phyloP scores from a whole-genome alignment of 2,888 invertebrate genomes.

The Drosophila picticornis region DNA sequence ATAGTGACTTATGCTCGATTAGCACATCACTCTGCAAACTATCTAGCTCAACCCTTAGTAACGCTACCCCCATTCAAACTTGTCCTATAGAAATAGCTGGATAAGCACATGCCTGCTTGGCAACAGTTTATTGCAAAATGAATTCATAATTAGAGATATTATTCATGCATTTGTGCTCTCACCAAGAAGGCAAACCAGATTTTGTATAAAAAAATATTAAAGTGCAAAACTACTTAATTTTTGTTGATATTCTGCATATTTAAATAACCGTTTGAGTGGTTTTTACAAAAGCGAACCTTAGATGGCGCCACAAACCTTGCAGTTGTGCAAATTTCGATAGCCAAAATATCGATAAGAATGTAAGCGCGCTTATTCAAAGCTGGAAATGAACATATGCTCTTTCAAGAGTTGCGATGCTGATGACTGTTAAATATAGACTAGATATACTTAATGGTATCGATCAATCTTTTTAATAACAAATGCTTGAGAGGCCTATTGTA shows the following conservation, averaged over 20 bases:
- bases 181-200: not conserved
- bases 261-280: not conserved
- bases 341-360: not conserved
- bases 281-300: not conserved
- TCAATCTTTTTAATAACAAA: not conserved
- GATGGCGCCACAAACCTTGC: conserved; percentile 4
- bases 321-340: not conserved
- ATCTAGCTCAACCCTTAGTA: not conserved
- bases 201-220: not conserved
- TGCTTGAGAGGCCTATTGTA: not conserved
- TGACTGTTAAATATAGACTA: not conserved
- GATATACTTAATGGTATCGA: not conserved
- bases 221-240: not conserved
- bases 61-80: not conserved
- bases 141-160: not conserved
- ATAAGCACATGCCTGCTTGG: not conserved
- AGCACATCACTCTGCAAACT: conserved; percentile 27
- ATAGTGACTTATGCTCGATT: conserved; percentile 43
- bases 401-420: not conserved
- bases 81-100: not conserved
- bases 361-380: not conserved
- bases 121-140: not conserved
- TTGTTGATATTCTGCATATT: not conserved
- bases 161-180: not conserved
- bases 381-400: no score